These are phyloP conservation scores for Saccostrea glomerata DNA, from an alignment of 1,140 invertebrate genomes.

Conservation along the genomic window DNA sequence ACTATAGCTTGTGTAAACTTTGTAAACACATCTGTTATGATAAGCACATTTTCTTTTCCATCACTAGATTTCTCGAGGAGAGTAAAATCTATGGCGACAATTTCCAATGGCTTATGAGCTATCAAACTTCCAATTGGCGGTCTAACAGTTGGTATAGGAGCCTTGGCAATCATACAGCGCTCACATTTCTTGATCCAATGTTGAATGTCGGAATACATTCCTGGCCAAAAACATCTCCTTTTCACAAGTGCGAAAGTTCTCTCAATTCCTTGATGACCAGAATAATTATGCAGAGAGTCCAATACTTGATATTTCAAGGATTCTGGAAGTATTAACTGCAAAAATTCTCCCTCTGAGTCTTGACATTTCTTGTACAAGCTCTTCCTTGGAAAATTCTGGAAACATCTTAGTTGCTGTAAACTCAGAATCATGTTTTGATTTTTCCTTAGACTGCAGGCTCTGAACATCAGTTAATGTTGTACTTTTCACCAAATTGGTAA, in stretches of 20 bases:
- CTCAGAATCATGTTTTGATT: not conserved
- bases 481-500: too few relatives aligned
- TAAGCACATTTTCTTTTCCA: conserved; percentile 58
- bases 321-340: conserved; percentile 36
- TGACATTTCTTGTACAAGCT: not conserved
- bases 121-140: conserved; percentile 43
- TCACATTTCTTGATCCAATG: conserved; percentile 46
- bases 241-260: not conserved
- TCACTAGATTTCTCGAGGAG: conserved; percentile 47
- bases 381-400: too few relatives aligned
- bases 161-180: conserved; percentile 39
- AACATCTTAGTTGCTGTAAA: too few relatives aligned
- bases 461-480: not conserved
- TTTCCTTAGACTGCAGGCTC: not conserved
- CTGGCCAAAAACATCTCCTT: conserved; percentile 45
- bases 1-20: conserved; percentile 41
- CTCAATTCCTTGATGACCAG: conserved; percentile 49
- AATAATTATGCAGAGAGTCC: conserved; percentile 44
- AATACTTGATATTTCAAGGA: conserved; percentile 37
- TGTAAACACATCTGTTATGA: conserved; percentile 62
- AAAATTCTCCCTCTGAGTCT: conserved; percentile 5
- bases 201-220: conserved; percentile 42
- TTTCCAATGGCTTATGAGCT: conserved; percentile 50
- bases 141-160: conserved; percentile 38
- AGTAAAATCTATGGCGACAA: conserved; percentile 53